These are phyloP conservation scores for Homarus americanus DNA, from an alignment of 1,140 invertebrate species.

Conservation along the genomic window DNA sequence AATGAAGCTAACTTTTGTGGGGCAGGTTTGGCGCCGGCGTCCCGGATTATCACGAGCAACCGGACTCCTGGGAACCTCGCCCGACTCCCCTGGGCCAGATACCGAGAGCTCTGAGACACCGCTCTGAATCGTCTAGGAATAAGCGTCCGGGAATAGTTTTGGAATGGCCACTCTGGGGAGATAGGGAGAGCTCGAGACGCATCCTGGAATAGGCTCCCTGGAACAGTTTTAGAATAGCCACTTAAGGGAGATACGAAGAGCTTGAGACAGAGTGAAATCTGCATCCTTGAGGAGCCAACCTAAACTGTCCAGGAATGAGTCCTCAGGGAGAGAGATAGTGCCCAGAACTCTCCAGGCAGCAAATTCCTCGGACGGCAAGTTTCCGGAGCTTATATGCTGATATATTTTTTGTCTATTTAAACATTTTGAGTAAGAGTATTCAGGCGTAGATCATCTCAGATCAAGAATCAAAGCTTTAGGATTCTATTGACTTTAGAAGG, in stretches of 20 bases:
- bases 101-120: neutral
- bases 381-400: too few relatives aligned
- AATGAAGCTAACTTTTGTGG: conserved; percentile 52
- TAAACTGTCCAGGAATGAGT: conserved; percentile 22
- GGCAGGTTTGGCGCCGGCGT: conserved; percentile 49
- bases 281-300: conserved; percentile 32
- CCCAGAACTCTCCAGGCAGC: neutral
- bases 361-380: neutral
- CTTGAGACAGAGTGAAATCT: conserved; percentile 37
- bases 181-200: conserved; percentile 46
- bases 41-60: conserved; percentile 37
- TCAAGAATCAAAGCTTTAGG: too few relatives aligned
- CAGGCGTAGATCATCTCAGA: too few relatives aligned
- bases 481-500: too few relatives aligned
- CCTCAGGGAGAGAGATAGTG: conserved; percentile 13
- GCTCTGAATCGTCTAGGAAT: conserved; percentile 22
- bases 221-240: conserved; percentile 50
- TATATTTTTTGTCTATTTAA: too few relatives aligned
- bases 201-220: conserved; percentile 30
- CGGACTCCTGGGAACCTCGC: conserved; percentile 20
- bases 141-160: conserved; percentile 28
- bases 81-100: conserved; percentile 27
- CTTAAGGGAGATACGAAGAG: conserved; percentile 40
- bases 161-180: conserved; percentile 49
- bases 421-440: too few relatives aligned